Conservation (phyloP, 2,888 invertebrate genomes). For the Chaetoderma sp. region DNA sequence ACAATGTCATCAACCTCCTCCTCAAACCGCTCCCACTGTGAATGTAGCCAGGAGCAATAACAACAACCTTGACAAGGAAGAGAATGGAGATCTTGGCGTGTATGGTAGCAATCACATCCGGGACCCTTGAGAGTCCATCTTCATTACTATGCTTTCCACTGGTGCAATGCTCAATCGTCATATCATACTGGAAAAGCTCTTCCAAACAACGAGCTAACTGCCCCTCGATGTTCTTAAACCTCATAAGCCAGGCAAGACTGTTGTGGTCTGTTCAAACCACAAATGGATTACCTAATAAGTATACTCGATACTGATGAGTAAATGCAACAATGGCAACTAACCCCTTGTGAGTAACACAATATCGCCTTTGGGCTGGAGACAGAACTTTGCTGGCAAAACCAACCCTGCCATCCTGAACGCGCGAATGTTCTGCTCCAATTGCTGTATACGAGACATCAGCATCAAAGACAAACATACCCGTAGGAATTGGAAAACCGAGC, state of each 20-base stretch:
- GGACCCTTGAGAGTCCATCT: no score
- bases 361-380: slow-evolving; percentile 18
- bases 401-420: slow-evolving; percentile 25
- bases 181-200: slow-evolving; percentile 14
- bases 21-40: no score
- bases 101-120: neutral
- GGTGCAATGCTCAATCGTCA: no score
- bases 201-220: no score
- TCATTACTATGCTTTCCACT: slow-evolving; percentile 19
- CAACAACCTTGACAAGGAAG: neutral
- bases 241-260: no score
- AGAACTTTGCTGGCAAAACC: slow-evolving; percentile 22
- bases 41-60: neutral
- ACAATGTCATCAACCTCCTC: no score
- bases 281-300: slow-evolving; percentile 22
- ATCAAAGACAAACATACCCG: slow-evolving; percentile 26
- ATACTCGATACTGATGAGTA: slow-evolving; percentile 11
- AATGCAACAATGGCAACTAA: slow-evolving; percentile 18
- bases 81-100: neutral
- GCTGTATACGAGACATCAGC: slow-evolving; percentile 28
- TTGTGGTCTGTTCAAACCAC: slow-evolving; percentile 26
- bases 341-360: slow-evolving; percentile 20
- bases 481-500: slow-evolving; percentile 20
- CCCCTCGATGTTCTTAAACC: no score
- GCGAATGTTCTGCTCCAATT: slow-evolving; percentile 30